These are phyloP conservation scores for Erannis defoliaria DNA, from an alignment of 2,888 invertebrate genomes.

Conservation along the genomic window DNA sequence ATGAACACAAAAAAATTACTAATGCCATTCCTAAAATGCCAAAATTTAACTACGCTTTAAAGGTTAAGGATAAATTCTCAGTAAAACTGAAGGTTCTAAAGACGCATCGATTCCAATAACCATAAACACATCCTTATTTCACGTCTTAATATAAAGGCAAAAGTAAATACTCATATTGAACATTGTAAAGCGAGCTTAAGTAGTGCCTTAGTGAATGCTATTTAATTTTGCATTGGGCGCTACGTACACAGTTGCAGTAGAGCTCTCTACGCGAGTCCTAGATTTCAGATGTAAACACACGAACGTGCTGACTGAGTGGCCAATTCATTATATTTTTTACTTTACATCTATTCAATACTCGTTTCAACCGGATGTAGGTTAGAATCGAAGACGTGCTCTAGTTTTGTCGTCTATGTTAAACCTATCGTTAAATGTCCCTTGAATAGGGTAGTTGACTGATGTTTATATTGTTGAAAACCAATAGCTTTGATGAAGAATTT, in stretches of 20 bases:
- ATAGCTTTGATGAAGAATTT: too few species aligned
- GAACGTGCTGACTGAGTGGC: slow-evolving; percentile 10
- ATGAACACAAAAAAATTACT: too few species aligned
- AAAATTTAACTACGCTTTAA: not conserved
- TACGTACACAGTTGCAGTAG: slow-evolving; percentile 37
- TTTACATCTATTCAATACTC: slow-evolving; percentile 12
- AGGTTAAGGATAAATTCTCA: slow-evolving; percentile 17
- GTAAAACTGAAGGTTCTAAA: slow-evolving; percentile 21
- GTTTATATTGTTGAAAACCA: not conserved
- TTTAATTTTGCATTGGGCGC: slow-evolving; percentile 38
- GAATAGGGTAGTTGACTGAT: too few species aligned
- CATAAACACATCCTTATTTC: slow-evolving; percentile 28
- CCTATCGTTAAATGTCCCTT: not conserved
- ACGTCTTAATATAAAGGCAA: slow-evolving; percentile 31
- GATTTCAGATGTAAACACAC: slow-evolving; percentile 53
- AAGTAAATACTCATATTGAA: slow-evolving; percentile 32
- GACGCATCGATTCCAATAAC: slow-evolving; percentile 27
- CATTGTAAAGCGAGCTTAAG: slow-evolving; percentile 28
- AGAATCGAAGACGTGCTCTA: not conserved
- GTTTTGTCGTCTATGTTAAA: not conserved
- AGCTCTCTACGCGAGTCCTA: slow-evolving; percentile 53
- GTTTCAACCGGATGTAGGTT: slow-evolving; percentile 16
- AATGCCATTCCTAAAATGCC: slow-evolving; percentile 1
- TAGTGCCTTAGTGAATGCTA: slow-evolving; percentile 26
- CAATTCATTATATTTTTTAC: slow-evolving; percentile 15